phyloP scores from a whole-genome alignment of 2,113 vertebrate genomes.

The Macquaria australasica region DNA sequence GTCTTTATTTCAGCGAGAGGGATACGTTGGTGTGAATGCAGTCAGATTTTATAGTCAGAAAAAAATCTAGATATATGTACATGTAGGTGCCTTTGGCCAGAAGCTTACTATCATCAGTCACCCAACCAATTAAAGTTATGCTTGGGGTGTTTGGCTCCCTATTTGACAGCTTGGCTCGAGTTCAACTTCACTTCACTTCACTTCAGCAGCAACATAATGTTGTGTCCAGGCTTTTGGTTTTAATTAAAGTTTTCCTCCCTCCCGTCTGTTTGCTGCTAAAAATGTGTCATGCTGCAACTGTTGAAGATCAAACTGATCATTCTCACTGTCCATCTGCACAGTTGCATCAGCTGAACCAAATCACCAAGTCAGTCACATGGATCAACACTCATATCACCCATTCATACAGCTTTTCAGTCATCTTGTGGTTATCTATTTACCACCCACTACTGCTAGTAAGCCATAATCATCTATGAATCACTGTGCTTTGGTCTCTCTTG shows the following conservation, averaged over 20 bases:
- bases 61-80: not conserved
- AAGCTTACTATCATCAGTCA: slow-evolving; percentile 9
- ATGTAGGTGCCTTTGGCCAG: not conserved
- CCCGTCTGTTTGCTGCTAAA: slow-evolving; percentile 9
- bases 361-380: not conserved
- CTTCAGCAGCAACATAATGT: slow-evolving; percentile 1
- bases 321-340: not conserved
- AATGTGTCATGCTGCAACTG: slow-evolving; percentile 6
- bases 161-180: slow-evolving; percentile 41
- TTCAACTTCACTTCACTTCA: slow-evolving; percentile 41
- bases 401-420: not conserved
- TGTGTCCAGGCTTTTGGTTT: slow-evolving; percentile 9
- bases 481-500: not conserved
- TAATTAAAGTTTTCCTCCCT: slow-evolving; percentile 37
- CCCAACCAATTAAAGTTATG: slow-evolving; percentile 39
- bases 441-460: not conserved
- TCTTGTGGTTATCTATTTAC: not conserved
- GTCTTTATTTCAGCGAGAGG: not conserved
- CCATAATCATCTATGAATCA: not conserved
- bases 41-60: slow-evolving; percentile 4
- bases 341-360: not conserved
- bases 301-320: not conserved
- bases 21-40: not conserved
- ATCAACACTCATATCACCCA: not conserved
- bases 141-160: slow-evolving; percentile 32